Base-by-base conservation (phyloP, 2,888 invertebrate genomes). In the Catocala nupta region DNA sequence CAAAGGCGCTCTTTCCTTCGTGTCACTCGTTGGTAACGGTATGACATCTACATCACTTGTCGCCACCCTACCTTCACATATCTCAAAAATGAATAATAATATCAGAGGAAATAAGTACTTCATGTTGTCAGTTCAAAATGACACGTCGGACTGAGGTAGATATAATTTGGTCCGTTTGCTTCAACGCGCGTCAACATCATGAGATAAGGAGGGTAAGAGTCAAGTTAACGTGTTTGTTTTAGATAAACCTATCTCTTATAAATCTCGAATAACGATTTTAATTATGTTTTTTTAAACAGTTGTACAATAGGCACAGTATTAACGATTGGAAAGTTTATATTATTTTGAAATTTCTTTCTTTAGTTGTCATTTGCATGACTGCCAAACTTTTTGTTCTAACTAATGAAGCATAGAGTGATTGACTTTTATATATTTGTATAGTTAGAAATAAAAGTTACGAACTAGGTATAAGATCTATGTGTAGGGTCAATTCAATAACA, bases 191-290 rank as follows among this genome's bases (percentile, higher is more conserved):
- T 73, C 76, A 81, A 80, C 68, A 76, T 73, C 64, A 59, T 75
- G 73, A 78, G 80, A 83, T 83, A 84, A 83, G 69, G 65, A 65
- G 77, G 75, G 66, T 71, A 77, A 81, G 74, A 78, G 83, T 81
- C 79, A 83, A 71, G 63, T 71, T 63, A 78, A 74, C 71, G 70
- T 74, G 75, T 77, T 79, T 78, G 69, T 67, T 61, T 59, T 53
- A 79, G 78, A 81, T 82, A 83, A 77, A 73, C 69, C 62, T 75
- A 65, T 75, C 62, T 61, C 47, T 61, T 66, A 34, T 42, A 51
- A 59, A 50, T 54, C 36, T 9, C 62, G 57, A 61, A 63, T 63
- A 54, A 65, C 58, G 44, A 62, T 36, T 69, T 63, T 61, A 55
- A 13, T 49, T 16, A 64, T 63, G 68, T 60, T 68, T 59, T 71